Conservation (phyloP, 2,888 invertebrate genomes). For the Yponomeuta malinellus region DNA sequence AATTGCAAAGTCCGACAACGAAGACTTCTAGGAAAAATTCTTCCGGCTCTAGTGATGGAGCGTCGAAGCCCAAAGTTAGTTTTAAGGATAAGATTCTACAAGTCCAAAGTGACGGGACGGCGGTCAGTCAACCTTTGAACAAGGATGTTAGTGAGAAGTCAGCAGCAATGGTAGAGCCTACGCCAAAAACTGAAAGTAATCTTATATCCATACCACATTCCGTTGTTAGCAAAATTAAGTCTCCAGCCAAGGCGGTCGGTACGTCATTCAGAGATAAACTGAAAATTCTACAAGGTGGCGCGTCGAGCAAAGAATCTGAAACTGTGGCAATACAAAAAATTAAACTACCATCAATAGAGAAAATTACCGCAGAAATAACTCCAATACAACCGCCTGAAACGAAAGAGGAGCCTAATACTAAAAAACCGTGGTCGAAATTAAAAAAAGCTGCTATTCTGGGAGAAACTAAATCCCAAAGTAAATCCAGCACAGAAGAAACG, state of each 20-base stretch:
- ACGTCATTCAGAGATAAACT: slow-evolving; percentile 69
- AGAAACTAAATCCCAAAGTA: slow-evolving; percentile 61
- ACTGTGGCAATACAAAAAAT: slow-evolving; percentile 39
- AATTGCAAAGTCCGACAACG: slow-evolving; percentile 63
- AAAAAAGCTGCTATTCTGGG: slow-evolving; percentile 82
- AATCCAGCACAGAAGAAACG: slow-evolving; percentile 48
- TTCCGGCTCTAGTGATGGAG: slow-evolving; percentile 61
- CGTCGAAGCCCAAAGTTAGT: slow-evolving; percentile 75
- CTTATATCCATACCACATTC: slow-evolving; percentile 70
- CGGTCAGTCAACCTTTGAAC: slow-evolving; percentile 60
- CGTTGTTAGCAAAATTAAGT: slow-evolving; percentile 71
- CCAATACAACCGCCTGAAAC: slow-evolving; percentile 42
- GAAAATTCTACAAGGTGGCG: slow-evolving; percentile 59
- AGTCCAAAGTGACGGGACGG: slow-evolving; percentile 71
- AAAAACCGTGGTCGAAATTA: slow-evolving; percentile 85
- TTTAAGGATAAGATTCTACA: slow-evolving; percentile 78
- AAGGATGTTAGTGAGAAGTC: slow-evolving; percentile 63
- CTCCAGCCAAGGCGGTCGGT: slow-evolving; percentile 66
- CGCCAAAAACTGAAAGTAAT: slow-evolving; percentile 62
- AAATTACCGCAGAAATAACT: slow-evolving; percentile 46
- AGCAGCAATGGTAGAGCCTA: slow-evolving; percentile 62
- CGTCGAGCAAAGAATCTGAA: slow-evolving; percentile 46
- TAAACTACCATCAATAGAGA: slow-evolving; percentile 43
- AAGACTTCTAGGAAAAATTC: slow-evolving; percentile 69
- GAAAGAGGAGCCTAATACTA: slow-evolving; percentile 58